phyloP scores from a whole-genome alignment of 2,113 vertebrate species.

The Callorhinus ursinus region DNA sequence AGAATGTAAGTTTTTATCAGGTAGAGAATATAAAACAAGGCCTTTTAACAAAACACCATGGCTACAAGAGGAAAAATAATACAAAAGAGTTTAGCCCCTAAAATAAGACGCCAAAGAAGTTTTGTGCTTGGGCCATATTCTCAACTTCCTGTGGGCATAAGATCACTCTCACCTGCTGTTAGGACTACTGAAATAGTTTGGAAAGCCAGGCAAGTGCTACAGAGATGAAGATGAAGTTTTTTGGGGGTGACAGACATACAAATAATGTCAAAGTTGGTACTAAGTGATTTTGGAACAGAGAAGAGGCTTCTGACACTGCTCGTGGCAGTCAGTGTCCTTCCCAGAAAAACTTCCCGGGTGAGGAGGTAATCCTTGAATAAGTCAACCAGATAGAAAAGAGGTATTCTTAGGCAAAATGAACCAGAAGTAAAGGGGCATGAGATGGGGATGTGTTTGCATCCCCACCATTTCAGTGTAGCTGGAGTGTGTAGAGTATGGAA shows the following conservation, averaged over 20 bases:
- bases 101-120: background rate
- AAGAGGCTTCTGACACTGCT: background rate
- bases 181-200: background rate
- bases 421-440: background rate
- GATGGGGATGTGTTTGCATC: background rate
- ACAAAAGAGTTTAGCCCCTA: background rate
- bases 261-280: background rate
- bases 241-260: background rate
- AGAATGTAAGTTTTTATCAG: background rate
- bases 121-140: background rate
- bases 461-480: background rate
- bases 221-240: background rate
- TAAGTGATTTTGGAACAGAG: slow-evolving; percentile 17
- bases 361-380: background rate
- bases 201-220: background rate
- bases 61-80: background rate
- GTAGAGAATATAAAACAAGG: background rate
- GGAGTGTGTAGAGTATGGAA: background rate
- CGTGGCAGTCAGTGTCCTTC: background rate
- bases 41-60: background rate
- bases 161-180: background rate
- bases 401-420: background rate
- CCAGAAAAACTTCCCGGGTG: background rate
- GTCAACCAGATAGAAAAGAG: background rate
- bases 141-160: background rate